A percentile compares a stretch with the other conserved stretches of the same genome.
Conservation (phyloP, 2,797 vertebrate genomes). For the Monodelphis domestica region DNA sequence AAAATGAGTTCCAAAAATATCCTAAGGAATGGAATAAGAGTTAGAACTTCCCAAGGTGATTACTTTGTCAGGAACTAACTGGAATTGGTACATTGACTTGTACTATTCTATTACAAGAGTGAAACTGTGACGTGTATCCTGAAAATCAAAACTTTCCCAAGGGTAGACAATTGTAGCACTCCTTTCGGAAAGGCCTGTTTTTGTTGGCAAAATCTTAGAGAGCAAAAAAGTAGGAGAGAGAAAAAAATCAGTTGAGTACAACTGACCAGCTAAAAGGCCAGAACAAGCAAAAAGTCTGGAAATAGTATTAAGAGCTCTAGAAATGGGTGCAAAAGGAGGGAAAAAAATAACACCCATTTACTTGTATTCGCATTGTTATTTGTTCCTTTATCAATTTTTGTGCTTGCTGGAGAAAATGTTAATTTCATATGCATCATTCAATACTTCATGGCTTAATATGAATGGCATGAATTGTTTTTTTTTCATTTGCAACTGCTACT, state of each 20-base stretch:
- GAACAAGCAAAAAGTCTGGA: background rate
- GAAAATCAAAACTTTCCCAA: constrained; percentile 14
- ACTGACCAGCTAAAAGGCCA: background rate
- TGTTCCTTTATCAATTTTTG: background rate
- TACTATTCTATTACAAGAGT: constrained; percentile 28
- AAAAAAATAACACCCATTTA: background rate
- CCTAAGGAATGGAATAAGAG: background rate
- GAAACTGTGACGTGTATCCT: background rate
- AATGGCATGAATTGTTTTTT: background rate
- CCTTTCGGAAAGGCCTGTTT: background rate
- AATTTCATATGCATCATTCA: background rate
- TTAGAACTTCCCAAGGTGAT: background rate
- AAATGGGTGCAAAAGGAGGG: background rate
- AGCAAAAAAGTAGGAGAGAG: background rate
- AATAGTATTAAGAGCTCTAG: background rate
- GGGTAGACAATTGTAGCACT: background rate
- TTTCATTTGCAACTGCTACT: background rate
- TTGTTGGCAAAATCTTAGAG: background rate
- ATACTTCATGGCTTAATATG: background rate
- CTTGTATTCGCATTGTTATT: background rate
- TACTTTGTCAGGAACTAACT: background rate
- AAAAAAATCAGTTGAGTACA: background rate
- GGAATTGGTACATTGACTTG: background rate
- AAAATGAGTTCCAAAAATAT: background rate
- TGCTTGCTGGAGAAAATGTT: background rate